Evolutionary conservation across 2,113 vertebrate genomes (phyloP), one percentile per base, ranked within the genome.

Genomic region (Orcinus orca): DNA sequence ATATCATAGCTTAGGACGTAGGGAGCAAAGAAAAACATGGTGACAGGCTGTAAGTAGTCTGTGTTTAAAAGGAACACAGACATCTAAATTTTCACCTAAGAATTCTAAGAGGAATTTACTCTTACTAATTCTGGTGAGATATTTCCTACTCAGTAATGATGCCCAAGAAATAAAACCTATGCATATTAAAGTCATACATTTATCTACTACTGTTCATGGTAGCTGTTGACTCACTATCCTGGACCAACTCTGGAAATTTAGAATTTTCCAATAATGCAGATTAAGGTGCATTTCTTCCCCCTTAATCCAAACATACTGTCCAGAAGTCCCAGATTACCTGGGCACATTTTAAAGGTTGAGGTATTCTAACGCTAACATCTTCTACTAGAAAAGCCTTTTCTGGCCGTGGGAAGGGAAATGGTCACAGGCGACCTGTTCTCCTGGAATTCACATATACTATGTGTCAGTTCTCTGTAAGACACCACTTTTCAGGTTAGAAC

Each of bases 91-190:
- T 91, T 92, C 20, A 36, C 8, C 1, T 73, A 47, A 10, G 23
- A 47, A 80, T 80, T 94, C 50, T 44, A 63, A 79, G 79, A 74
- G 68, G 38, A 73, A 79, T 50, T 63, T n/a, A 33, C 15, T 97
- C 47, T 63, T 4, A 65, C 29, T 74, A 58, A n/a, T 70, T 4
- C 62, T 55, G 31, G 9, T 95, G 44, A 2, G 29, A 41, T 50
- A 18, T 74, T 95, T 74, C 53, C 23, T 23, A 36, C 1, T 74
- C 31, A 67, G 6, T 41, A 70, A 63, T 68, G 41, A 74, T 6
- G 83, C 4, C 38, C 33, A 17, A 26, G 17, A 96, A 83, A 47
- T 77, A 83, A 91, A 74, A 83, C 11, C 15, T 70, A 58, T 41
- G 6, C 41, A 65, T 62, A 38, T 55, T 68, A 47, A 62, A n/a